Percentiles rank a stretch among this genome's conserved stretches.
Conservation (phyloP, 2,113 vertebrate genomes). For the Microcebus lehilahytsara region DNA sequence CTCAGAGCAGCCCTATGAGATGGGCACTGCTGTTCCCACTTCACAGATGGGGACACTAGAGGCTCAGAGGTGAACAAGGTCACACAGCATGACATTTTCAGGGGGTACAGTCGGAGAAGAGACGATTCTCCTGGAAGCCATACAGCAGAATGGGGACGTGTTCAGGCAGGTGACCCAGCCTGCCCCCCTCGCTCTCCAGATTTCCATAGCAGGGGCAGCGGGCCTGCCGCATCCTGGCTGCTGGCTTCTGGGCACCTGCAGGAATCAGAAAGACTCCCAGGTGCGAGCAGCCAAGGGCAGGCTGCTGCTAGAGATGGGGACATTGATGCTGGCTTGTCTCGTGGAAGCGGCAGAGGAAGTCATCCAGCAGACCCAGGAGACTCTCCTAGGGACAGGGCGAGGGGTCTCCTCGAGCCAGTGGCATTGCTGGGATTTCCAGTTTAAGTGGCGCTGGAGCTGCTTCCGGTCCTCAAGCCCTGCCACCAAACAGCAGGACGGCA, state of each 20-base stretch:
- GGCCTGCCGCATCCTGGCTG: background rate
- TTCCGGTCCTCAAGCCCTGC: too few species aligned
- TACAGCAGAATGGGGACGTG: background rate
- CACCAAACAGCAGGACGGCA: background rate
- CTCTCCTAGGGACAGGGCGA: fast-evolving
- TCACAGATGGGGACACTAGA: background rate
- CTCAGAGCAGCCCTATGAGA: background rate
- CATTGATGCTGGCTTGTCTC: background rate
- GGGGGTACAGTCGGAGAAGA: background rate
- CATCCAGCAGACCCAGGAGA: background rate
- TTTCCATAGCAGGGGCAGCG: background rate
- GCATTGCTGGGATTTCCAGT: background rate
- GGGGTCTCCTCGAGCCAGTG: fast-evolving
- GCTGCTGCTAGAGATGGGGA: background rate
- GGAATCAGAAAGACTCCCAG: background rate
- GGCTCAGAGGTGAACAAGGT: background rate
- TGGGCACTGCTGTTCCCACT: fast-evolving
- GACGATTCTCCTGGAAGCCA: background rate
- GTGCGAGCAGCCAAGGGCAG: fast-evolving
- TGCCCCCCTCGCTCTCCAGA: too few species aligned
- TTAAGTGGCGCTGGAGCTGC: too few species aligned
- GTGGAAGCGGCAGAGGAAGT: background rate
- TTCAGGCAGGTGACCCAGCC: background rate
- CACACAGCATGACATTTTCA: background rate
- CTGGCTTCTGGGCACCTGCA: fast-evolving